Percentiles rank a stretch among this genome's conserved stretches.
phyloP scores from a whole-genome alignment of 2,888 invertebrate genomes.

The Zhuqinia jingwanae region DNA sequence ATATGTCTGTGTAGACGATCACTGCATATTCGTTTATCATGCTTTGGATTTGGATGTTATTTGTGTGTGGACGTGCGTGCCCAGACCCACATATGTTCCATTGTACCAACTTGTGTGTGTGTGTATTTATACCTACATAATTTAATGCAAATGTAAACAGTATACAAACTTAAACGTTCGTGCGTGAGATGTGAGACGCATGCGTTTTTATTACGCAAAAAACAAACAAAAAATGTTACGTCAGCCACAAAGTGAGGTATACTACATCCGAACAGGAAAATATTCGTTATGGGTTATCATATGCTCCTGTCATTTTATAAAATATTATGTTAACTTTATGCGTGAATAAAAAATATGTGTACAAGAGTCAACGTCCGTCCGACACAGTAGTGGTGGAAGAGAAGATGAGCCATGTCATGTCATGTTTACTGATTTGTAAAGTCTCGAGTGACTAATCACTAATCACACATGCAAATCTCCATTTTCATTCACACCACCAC shows the following conservation, averaged over 20 bases:
- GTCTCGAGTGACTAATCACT: background rate
- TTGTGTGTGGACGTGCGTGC: too few species aligned
- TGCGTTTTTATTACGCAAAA: conserved; percentile 28
- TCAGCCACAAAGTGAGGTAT: too few species aligned
- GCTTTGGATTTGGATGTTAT: too few species aligned
- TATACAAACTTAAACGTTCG: background rate
- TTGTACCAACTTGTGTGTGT: too few species aligned
- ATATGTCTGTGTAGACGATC: too few species aligned
- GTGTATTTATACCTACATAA: background rate
- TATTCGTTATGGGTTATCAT: conserved; percentile 38
- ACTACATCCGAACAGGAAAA: too few species aligned
- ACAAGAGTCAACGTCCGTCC: background rate
- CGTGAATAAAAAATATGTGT: too few species aligned
- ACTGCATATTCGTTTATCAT: too few species aligned
- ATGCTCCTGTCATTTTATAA: conserved; percentile 49
- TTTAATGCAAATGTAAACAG: too few species aligned
- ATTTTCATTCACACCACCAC: background rate
- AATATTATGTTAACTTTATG: background rate
- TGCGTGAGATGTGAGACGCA: background rate
- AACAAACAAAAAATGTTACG: conserved; percentile 48
- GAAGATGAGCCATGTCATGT: conserved; percentile 14
- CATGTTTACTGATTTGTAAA: conserved; percentile 16
- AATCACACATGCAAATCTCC: background rate
- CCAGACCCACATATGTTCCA: too few species aligned
- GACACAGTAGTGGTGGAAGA: background rate